Conservation (phyloP, 2,113 vertebrate species). For the Anoplopoma fimbria region DNA sequence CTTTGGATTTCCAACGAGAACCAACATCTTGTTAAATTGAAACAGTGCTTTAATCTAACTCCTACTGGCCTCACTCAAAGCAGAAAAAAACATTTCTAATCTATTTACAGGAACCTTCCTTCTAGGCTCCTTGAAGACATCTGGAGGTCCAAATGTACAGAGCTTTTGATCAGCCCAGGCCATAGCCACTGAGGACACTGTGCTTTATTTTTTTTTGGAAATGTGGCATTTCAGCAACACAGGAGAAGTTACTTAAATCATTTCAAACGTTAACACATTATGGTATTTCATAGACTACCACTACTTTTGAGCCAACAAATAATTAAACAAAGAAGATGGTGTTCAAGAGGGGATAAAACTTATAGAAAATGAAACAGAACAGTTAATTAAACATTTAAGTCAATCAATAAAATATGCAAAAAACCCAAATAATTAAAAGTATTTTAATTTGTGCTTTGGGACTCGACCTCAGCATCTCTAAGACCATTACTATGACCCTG, state of each 20-base stretch:
- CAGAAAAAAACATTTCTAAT: neutral
- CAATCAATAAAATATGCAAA: neutral
- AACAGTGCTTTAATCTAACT: neutral
- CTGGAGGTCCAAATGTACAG: too few relatives aligned
- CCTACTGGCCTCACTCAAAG: too few relatives aligned
- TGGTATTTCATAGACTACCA: neutral
- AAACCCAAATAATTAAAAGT: neutral
- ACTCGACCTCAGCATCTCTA: neutral
- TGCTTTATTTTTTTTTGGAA: too few relatives aligned
- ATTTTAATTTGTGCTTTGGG: neutral
- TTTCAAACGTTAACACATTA: neutral
- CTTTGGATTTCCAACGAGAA: neutral
- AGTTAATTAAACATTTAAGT: neutral
- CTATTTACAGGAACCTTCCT: neutral
- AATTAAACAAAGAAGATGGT: neutral
- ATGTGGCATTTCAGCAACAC: neutral
- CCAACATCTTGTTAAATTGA: neutral
- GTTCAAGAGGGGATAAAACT: neutral
- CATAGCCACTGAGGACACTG: neutral
- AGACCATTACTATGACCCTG: too few relatives aligned
- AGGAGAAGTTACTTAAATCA: neutral
- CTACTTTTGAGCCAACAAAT: neutral
- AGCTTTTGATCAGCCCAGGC: neutral
- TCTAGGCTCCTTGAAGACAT: neutral
- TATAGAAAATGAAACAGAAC: neutral